phyloP scores from a whole-genome alignment of 2,888 invertebrate species.

The Heliconius hortense region DNA sequence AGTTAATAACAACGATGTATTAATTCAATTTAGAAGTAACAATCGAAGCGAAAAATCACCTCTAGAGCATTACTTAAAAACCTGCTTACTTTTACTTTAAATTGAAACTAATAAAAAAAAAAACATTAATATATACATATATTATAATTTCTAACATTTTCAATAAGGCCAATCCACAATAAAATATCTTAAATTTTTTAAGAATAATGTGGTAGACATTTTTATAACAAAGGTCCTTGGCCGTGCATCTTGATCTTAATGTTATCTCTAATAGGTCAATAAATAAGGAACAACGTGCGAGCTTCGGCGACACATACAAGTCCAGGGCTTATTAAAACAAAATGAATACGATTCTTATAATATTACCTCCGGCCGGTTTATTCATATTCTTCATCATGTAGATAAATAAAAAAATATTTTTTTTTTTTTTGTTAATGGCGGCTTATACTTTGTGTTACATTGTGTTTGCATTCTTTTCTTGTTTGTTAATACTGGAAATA shows the following conservation, averaged over 20 bases:
- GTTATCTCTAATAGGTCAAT: constrained; percentile 83
- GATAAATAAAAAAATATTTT: constrained; percentile 34
- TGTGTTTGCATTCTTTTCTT: constrained; percentile 14
- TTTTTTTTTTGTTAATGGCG: constrained; percentile 18
- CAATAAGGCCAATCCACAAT: constrained; percentile 55
- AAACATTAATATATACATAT: neutral
- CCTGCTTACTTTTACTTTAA: neutral
- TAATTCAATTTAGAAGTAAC: neutral
- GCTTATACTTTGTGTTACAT: constrained; percentile 25
- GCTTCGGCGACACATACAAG: constrained; percentile 78
- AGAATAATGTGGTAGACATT: constrained; percentile 81
- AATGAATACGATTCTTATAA: constrained; percentile 70
- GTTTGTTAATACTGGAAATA: neutral
- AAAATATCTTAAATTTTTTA: constrained; percentile 68
- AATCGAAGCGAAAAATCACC: neutral
- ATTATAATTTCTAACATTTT: neutral
- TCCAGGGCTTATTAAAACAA: constrained; percentile 76
- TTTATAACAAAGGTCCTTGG: constrained; percentile 83
- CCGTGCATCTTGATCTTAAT: constrained; percentile 82
- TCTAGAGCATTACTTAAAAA: neutral
- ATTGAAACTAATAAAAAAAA: neutral
- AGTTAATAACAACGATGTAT: neutral
- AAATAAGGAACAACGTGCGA: constrained; percentile 80
- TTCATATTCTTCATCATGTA: constrained; percentile 40
- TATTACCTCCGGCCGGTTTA: constrained; percentile 57